Evolutionary conservation across 2,888 invertebrate genomes (phyloP), one percentile per base, ranked within the genome.

Genomic region (Kryphioiulus occultus): DNA sequence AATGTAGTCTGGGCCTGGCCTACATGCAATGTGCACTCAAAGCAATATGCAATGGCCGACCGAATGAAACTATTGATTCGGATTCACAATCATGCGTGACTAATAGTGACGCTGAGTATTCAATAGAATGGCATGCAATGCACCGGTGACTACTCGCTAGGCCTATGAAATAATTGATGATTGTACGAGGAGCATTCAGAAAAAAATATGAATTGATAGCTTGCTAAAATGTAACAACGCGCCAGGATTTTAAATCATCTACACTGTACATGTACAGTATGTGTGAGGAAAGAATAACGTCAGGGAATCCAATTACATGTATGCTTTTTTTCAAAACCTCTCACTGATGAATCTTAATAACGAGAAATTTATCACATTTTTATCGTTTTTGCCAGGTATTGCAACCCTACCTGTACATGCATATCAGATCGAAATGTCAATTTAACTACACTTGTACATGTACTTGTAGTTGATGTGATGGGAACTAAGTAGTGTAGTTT

Each of bases 61-160:
- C 22, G 7, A n/a, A 68, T 26, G 68, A 68, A 68, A n/a, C 68
- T 68, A 68, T 68, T 68, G 68, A 68, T 68, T 68, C 68, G 26
- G 68, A 68, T 68, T 26, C 68, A 68, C 26, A 68, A 68, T 68
- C 68, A 68, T 68, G 68, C 68, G n/a, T 68, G 68, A 68, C 68
- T 68, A 68, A 68, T 68, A 26, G 12, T 26, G 26, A 12, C 3
- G 68, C 68, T 68, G 68, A 68, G 68, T 68, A 68, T 26, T 26
- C 68, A 68, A 68, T 68, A 68, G 68, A 68, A 26, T 68, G 68
- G 68, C 68, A 59, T 59, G 22, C 59, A 22, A 5, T 22, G 59
- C 59, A 59, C 22, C 19, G 26, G 68, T 68, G 68, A 68, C 68
- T 68, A 10, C 22, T 26, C 68, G 15, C 68, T 68, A 68, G 68